Evolutionary conservation across 2,797 vertebrate genomes (phyloP).

Genomic region (Acropternis orthonyx): DNA sequence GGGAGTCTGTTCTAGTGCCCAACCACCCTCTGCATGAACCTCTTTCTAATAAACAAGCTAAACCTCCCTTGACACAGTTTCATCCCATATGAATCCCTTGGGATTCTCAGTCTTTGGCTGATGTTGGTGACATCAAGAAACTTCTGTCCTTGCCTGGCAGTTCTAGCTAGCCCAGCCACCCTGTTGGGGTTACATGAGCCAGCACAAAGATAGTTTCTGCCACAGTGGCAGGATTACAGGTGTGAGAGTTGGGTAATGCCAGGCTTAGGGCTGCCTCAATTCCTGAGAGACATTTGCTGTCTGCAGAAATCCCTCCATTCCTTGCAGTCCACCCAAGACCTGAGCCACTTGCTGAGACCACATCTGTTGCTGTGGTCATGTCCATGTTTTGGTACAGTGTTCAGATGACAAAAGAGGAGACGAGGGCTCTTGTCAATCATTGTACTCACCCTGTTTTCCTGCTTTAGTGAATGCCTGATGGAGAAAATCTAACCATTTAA

Average conservation of each 20-base stretch:
- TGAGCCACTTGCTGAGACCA: neutral
- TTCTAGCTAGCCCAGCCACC: neutral
- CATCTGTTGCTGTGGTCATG: rapidly evolving
- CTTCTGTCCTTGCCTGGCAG: neutral
- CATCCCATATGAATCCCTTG: neutral
- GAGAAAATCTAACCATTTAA: neutral
- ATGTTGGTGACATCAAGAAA: neutral
- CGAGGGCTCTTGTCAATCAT: rapidly evolving
- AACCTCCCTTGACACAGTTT: neutral
- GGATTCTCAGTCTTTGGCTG: neutral
- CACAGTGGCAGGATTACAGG: rapidly evolving
- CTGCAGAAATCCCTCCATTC: no score
- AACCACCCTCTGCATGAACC: rapidly evolving
- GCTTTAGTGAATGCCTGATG: neutral
- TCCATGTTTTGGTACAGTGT: rapidly evolving
- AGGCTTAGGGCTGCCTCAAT: neutral
- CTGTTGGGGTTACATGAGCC: neutral
- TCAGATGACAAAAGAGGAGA: neutral
- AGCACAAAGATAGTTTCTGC: neutral
- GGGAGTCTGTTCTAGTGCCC: neutral
- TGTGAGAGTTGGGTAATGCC: neutral
- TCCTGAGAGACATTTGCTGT: neutral
- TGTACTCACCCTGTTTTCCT: neutral
- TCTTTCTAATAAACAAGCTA: neutral
- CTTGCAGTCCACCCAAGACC: neutral